These are phyloP conservation scores for Microctenopoma stevenorrisi DNA, from an alignment of 2,797 vertebrate species.

Conservation along the genomic window DNA sequence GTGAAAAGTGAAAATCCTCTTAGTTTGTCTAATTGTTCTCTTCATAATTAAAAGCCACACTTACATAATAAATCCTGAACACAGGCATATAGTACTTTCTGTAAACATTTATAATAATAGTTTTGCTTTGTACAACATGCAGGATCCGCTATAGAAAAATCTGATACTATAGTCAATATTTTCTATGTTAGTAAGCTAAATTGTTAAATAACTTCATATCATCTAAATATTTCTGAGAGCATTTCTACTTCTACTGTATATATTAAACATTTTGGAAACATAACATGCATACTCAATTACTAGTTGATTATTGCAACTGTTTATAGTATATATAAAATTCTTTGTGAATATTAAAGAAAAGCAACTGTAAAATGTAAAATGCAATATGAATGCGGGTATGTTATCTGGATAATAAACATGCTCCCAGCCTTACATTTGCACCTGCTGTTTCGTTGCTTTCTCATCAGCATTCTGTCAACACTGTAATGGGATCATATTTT, in stretches of 20 bases:
- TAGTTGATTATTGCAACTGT: background rate
- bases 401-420: constrained; percentile 7
- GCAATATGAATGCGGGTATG: background rate
- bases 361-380: background rate
- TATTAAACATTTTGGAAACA: background rate
- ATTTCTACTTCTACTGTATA: background rate
- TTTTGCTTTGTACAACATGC: background rate
- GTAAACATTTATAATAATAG: background rate
- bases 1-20: background rate
- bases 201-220: background rate
- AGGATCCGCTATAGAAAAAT: background rate
- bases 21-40: background rate
- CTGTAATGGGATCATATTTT: constrained; percentile 43
- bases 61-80: background rate
- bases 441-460: constrained; percentile 18
- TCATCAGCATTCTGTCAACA: constrained; percentile 31
- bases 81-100: background rate
- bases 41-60: background rate
- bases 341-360: background rate
- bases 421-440: constrained; percentile 16
- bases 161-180: background rate
- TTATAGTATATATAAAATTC: background rate
- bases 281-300: background rate
- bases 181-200: background rate
- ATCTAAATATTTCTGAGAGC: background rate